Conservation (phyloP, 1,140 invertebrate species). For the Coboldia fuscipes region DNA sequence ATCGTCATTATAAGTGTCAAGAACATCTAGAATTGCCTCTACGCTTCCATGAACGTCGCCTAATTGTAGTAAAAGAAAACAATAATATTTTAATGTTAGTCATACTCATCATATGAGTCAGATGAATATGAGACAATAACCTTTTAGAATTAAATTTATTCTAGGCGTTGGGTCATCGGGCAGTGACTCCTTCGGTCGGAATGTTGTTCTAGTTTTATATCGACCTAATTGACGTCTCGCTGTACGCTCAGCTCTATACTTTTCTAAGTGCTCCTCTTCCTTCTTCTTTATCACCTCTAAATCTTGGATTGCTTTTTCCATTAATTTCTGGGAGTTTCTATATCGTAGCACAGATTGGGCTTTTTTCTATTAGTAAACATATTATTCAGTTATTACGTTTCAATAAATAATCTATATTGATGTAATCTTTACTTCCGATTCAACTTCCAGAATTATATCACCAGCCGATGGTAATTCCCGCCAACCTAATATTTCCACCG, state of each 20-base stretch:
- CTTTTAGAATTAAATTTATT: conserved; percentile 37
- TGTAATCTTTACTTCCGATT: conserved; percentile 31
- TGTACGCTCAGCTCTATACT: conserved; percentile 42
- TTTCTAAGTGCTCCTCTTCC: conserved; percentile 37
- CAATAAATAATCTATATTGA: neutral
- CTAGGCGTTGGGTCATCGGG: conserved; percentile 21
- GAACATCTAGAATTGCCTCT: conserved; percentile 80
- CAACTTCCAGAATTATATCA: conserved; percentile 66
- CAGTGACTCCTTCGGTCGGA: conserved; percentile 25
- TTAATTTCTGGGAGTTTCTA: conserved; percentile 29
- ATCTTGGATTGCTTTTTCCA: conserved; percentile 37
- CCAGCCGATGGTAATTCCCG: conserved; percentile 67
- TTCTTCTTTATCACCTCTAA: conserved; percentile 38
- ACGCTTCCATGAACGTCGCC: conserved; percentile 77
- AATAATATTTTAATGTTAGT: too few relatives aligned
- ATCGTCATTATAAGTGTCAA: conserved; percentile 67
- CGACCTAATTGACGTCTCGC: conserved; percentile 37
- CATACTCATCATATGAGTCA: too few relatives aligned
- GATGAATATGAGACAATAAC: too few relatives aligned
- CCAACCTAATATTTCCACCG: conserved; percentile 82
- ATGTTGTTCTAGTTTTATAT: conserved; percentile 20
- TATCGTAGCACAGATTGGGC: conserved; percentile 46
- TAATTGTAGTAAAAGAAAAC: too few relatives aligned
- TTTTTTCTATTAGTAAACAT: conserved; percentile 26
- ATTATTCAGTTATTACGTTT: too few relatives aligned